Evolutionary conservation across 2,113 vertebrate species (phyloP), one percentile per base, ranked within the genome.

Genomic region (Callipepla californica): DNA sequence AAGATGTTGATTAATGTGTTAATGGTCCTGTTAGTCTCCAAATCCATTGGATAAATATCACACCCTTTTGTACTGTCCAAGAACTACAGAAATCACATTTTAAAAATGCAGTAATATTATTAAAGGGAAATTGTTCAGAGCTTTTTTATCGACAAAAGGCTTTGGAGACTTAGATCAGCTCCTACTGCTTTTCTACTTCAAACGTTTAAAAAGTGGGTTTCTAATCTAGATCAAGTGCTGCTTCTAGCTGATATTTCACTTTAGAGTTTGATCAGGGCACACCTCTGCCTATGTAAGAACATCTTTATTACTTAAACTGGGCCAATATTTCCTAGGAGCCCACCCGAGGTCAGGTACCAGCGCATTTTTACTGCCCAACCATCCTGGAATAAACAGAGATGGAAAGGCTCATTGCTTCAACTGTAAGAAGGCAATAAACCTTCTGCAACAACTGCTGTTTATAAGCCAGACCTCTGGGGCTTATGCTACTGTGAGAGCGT

Each of bases 171-270:
- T 48, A n/a, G 61, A 75, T 89, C 58, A 73, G 62, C 58, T 84
- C 66, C 80, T 87, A 57, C 73, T 72, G 62, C 51, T 92, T 86
- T 91, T 87, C 59, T 85, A 75, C 51, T 84, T 96, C 51, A 80
- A 90, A 90, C 44, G 32, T n/a, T 80, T 80, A 61, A 87, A 61
- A 87, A 94, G 69, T 78, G 51, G n/a, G 51, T 77, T 94, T 91
- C 85, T 94, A 90, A 91, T 80, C 76, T 87, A 86, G 82, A 94
- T 86, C 65, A 83, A 94, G 90, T 91, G 73, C 58, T 72, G 59
- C 65, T 92, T 92, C 91, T 85, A 91, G 82, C 63, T 66, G 59
- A 47, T 76, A 45, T 77, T 96, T 94, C 61, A 90, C 58, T 68
- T 68, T 23, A 65, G 87, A 90, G 82, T 90, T 94, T 11, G 25